These are phyloP conservation scores for Myopa testacea DNA, from an alignment of 2,888 invertebrate species.

Conservation along the genomic window DNA sequence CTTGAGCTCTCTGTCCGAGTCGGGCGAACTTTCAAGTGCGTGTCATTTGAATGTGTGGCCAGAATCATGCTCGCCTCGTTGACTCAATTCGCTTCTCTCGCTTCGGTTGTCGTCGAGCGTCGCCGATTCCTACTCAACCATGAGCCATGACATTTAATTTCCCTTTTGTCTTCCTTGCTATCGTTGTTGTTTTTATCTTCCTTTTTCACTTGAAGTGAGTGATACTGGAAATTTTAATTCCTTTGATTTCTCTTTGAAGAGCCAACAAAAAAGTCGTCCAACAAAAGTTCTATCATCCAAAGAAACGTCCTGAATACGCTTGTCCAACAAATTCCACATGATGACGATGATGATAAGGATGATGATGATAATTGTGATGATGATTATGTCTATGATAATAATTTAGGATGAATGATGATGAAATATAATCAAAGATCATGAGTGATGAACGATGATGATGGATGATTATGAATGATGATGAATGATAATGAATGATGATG, in stretches of 20 bases:
- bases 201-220: neutral
- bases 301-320: neutral
- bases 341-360: neutral
- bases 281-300: neutral
- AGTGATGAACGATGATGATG: neutral
- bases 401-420: neutral
- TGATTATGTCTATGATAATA: neutral
- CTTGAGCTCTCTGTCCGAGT: neutral
- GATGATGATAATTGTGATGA: neutral
- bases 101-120: neutral
- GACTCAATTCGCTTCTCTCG: neutral
- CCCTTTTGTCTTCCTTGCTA: constrained; percentile 30
- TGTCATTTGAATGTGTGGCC: constrained; percentile 35
- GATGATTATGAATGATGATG: too few species aligned
- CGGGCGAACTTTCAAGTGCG: constrained; percentile 37
- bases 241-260: constrained; percentile 4
- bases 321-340: neutral
- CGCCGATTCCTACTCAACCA: constrained; percentile 14
- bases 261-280: neutral
- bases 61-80: constrained; percentile 12
- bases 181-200: neutral
- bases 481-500: too few species aligned
- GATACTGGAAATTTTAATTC: neutral
- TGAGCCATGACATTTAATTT: constrained; percentile 40
- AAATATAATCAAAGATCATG: neutral